Evolutionary conservation across 1,140 invertebrate genomes (phyloP), one percentile per base, ranked within the genome.

Genomic region (Lepidotrigona ventralis): DNA sequence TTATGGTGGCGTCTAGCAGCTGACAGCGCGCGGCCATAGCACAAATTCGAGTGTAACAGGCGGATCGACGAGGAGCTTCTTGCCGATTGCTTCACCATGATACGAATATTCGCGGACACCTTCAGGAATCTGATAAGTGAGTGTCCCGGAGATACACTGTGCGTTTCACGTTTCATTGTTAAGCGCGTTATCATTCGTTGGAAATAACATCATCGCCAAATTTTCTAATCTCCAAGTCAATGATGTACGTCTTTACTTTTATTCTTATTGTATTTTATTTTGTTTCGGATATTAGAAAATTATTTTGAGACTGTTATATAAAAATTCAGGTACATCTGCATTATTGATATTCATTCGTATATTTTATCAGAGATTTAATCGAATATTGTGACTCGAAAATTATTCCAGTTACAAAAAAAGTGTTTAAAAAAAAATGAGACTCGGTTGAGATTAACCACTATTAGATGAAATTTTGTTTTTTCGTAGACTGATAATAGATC

Each of bases 51-150:
- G 23, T 81, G 46, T 63, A 58, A 72, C 33, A 12, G 77, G 39
- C 70, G 85, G 81, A 82, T 39, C 82, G 79, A 78, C 64, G 63
- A 81, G 69, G 85, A 79, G 68, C 78, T 68, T 83, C 70, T 73
- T 76, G 39, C 33, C 39, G 66, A 77, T 66, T 39, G 54, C 78
- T 79, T 76, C 91, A 93, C 84, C 80, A 93, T 93, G 92, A 92
- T 93, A 86, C 92, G 91, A 90, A 93, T 93, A 87, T 91, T 93
- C 82, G 84, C 91, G 11, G 93, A 93, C 81, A 92, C 91, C 91
- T 90, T 93, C 84, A 93, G 86, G 78, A 92, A 91, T 81, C 90
- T 93, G 46, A 93, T 94, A 90, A 91, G 93, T 94, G 91, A 94
- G 93, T 93, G 85, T 84, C 73, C 58, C 14, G 39, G 29, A 15